Conservation (phyloP, 2,797 vertebrate genomes). For the Siniperca undulata region DNA sequence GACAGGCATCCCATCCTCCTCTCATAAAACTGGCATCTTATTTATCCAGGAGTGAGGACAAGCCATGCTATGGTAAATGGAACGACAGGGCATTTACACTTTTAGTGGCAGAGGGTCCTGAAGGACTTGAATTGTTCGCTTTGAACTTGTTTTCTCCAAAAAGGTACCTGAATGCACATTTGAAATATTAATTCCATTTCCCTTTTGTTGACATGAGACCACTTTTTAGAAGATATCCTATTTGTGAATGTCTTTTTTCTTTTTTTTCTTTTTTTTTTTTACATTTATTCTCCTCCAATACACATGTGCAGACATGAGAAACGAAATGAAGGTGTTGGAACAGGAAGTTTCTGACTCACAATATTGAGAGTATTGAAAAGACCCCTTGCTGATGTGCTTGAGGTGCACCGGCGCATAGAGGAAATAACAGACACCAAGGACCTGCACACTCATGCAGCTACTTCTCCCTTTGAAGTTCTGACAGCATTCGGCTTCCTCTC, state of each 20-base stretch:
- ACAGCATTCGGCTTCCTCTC: constrained; percentile 68
- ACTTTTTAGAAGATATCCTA: constrained; percentile 48
- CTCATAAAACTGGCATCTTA: constrained; percentile 84
- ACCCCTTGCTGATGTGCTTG: constrained; percentile 75
- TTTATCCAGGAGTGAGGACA: constrained; percentile 76
- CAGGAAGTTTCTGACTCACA: constrained; percentile 68
- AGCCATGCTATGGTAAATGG: constrained; percentile 64
- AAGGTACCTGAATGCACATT: constrained; percentile 40
- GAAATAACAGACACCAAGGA: constrained; percentile 71
- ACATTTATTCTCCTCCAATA: constrained; percentile 21
- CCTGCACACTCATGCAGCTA: constrained; percentile 59
- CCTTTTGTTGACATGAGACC: constrained; percentile 59
- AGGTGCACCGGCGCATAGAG: constrained; percentile 60
- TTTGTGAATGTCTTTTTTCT: constrained; percentile 41
- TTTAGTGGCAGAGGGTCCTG: constrained; percentile 51
- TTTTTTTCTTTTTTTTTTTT: too few species aligned
- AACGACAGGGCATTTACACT: constrained; percentile 73
- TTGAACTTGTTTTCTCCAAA: constrained; percentile 40
- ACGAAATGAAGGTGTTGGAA: constrained; percentile 69
- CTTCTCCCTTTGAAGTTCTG: constrained; percentile 78
- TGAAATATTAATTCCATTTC: constrained; percentile 70
- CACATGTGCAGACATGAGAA: constrained; percentile 49
- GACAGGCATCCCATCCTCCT: constrained; percentile 79
- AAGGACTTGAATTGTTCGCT: constrained; percentile 60
- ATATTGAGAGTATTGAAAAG: constrained; percentile 71